Conservation (phyloP, 2,113 vertebrate genomes). For the Gavia stellata region DNA sequence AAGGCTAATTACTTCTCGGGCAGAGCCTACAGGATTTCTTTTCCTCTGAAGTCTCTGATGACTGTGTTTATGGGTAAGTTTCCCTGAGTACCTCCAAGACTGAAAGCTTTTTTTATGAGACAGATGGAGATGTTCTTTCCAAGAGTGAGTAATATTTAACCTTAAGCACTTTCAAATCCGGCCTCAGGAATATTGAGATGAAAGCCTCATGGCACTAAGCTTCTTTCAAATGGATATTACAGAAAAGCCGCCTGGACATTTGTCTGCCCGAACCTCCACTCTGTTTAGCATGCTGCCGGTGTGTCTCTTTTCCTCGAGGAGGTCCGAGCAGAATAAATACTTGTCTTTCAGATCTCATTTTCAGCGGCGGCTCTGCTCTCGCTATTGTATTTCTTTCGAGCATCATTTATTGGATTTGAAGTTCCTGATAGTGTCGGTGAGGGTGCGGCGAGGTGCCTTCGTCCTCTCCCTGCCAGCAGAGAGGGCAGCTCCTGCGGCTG, state of each 20-base stretch:
- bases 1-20: neutral
- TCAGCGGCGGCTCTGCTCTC: neutral
- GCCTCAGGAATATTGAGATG: conserved; percentile 63
- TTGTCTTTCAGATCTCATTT: conserved; percentile 40
- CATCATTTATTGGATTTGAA: conserved; percentile 19
- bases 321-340: conserved; percentile 53
- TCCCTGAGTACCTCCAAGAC: conserved; percentile 42
- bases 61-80: neutral
- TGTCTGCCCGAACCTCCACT: neutral
- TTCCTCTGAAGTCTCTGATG: neutral
- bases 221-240: conserved; percentile 55
- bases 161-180: conserved; percentile 63
- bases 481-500: neutral
- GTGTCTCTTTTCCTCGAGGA: conserved; percentile 9
- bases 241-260: conserved; percentile 51
- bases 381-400: conserved; percentile 11
- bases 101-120: conserved; percentile 35
- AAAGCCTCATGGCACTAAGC: conserved; percentile 56
- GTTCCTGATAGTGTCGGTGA: neutral
- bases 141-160: conserved; percentile 66
- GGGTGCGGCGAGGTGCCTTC: neutral
- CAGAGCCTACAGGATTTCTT: neutral
- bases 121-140: conserved; percentile 61
- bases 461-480: neutral
- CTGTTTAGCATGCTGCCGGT: conserved; percentile 46